A percentile compares a stretch with the other conserved stretches of the same genome.
Evolutionary conservation across 2,797 vertebrate species (phyloP).

Genomic region (Hemitrygon akajei): DNA sequence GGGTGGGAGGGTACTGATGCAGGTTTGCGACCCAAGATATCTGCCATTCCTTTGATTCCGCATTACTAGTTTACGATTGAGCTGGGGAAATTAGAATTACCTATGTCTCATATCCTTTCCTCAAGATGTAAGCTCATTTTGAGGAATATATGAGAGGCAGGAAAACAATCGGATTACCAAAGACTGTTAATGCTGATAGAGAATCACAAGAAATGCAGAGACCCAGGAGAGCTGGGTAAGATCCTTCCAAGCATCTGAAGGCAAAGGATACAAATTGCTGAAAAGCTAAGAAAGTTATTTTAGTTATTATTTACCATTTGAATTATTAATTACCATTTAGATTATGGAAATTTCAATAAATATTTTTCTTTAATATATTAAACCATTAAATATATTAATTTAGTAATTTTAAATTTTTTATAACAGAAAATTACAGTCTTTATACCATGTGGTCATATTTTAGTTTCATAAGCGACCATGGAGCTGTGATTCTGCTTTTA

Average conservation of each 20-base stretch:
- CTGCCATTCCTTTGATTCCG: no score
- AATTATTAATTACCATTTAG: not conserved
- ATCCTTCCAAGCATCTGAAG: not conserved
- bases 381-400: not conserved
- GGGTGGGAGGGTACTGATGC: no score
- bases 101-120: not conserved
- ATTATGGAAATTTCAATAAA: not conserved
- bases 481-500: not conserved
- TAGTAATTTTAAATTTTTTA: not conserved
- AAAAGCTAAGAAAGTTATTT: not conserved
- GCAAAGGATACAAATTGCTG: not conserved
- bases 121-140: not conserved
- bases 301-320: no score
- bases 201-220: not conserved
- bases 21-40: no score
- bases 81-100: not conserved
- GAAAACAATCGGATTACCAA: not conserved
- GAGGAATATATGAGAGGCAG: not conserved
- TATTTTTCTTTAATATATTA: not conserved
- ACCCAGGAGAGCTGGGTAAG: not conserved
- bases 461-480: not conserved
- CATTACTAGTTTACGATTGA: not conserved
- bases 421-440: not conserved
- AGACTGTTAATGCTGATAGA: not conserved
- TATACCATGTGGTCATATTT: not conserved